phyloP scores from a whole-genome alignment of 2,888 invertebrate genomes.

The Leucoma salicis region DNA sequence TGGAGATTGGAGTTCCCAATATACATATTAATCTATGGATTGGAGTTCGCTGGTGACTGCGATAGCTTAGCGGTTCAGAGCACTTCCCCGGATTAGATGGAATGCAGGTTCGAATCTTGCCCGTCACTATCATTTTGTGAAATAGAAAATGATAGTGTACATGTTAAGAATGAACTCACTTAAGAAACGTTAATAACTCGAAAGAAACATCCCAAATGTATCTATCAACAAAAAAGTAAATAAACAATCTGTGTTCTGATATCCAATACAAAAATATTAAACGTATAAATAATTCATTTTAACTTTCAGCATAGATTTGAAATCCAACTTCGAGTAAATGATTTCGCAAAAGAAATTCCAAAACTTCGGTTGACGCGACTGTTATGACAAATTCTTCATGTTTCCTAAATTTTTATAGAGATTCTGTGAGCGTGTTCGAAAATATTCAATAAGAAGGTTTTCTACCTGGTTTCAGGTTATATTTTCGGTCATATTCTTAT shows the following conservation, averaged over 20 bases:
- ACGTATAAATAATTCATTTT: conserved; percentile 20
- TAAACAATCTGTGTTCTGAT: background rate
- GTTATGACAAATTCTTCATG: conserved; percentile 19
- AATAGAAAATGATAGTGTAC: no score
- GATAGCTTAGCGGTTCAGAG: no score
- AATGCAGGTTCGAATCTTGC: no score
- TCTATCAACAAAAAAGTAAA: background rate
- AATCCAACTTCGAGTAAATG: conserved; percentile 35
- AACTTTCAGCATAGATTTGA: conserved; percentile 29
- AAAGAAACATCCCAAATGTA: background rate
- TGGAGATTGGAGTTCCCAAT: no score
- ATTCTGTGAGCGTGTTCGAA: conserved; percentile 13
- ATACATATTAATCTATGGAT: no score
- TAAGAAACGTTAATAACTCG: background rate
- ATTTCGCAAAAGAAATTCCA: conserved; percentile 18
- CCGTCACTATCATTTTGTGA: no score
- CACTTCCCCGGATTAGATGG: no score
- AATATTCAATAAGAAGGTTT: background rate
- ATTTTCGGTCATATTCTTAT: no score
- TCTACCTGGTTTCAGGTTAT: no score
- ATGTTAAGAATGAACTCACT: no score
- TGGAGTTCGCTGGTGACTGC: no score
- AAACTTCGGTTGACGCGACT: conserved; percentile 11
- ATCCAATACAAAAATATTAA: conserved; percentile 8
- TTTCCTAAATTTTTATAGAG: conserved; percentile 15